Base-by-base conservation (phyloP, 2,113 vertebrate species). In the Prochilodus magdalenae region DNA sequence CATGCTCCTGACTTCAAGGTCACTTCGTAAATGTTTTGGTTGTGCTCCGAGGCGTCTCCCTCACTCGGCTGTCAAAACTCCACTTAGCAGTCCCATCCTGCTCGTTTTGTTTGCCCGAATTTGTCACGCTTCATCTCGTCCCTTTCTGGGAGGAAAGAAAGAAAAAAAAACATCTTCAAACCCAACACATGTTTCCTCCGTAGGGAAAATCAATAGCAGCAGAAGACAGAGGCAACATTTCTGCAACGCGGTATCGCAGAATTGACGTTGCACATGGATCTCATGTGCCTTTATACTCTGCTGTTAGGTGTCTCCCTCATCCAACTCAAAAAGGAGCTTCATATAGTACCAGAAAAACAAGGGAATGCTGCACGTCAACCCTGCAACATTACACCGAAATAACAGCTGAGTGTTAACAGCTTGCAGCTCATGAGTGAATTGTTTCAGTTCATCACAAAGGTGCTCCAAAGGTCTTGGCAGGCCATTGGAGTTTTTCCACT, bases 1-100 rank as follows among this genome's bases (percentile, higher is more conserved):
- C 73, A 53, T 13, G 27, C 53, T 70, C 40, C 53, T 80, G 15
- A 75, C 73, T 81, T 69, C 77, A 85, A 85, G 81, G 84, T 85
- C 78, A 85, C 67, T 63, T 36, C 36, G 16, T 73, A 79, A 80
- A 79, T 30, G 27, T 75, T 85, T 69, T 27, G 63, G 65, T 75
- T 82, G 40, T 67, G 24, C 67, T 84, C 49, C 44, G 77, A 79
- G 60, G 71, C 55, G 27, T 72, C 62, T 18, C 10, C 77, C 71
- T 57, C 24, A 66, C 72, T 72, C 29, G 81, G 57, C 75, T 83
- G 85, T 81, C 80, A 74, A 59, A 81, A 69, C 33, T 71, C 63
- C 29, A 73, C 70, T 81, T 66, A 75, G 26, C 70, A 65, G 76
- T 63, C 53, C 30, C 24, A 60, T 81, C 77, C 73, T 7, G 47